Percentiles rank a stretch among this genome's conserved stretches.
Conservation (phyloP, 2,888 invertebrate species). For the Platycheirus rosarum region DNA sequence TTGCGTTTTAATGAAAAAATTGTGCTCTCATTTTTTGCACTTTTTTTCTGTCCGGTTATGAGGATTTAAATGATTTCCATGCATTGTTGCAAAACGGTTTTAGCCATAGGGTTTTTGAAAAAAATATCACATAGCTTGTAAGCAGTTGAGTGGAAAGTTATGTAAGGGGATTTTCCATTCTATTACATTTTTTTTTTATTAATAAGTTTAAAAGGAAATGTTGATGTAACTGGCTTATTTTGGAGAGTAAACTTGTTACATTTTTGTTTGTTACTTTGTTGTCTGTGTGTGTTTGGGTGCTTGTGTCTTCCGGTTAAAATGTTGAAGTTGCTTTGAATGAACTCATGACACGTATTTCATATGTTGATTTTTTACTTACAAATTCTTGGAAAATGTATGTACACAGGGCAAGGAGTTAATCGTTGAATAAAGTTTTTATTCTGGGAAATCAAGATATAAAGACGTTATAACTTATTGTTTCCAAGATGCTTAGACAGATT, state of each 20-base stretch:
- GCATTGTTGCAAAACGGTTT: conserved; percentile 41
- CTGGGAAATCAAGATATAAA: too few species aligned
- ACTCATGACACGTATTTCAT: conserved; percentile 21
- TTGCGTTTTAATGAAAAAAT: conserved; percentile 22
- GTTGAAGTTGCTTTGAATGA: conserved; percentile 3
- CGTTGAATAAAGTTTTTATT: too few species aligned
- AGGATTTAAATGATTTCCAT: conserved; percentile 30
- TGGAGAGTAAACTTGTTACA: conserved; percentile 6
- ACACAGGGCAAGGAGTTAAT: too few species aligned
- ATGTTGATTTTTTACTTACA: neutral
- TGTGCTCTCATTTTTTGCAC: conserved; percentile 2
- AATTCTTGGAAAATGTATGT: too few species aligned
- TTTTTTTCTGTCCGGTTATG: conserved; percentile 12
- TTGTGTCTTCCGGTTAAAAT: conserved; percentile 11
- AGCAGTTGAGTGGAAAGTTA: conserved; percentile 30
- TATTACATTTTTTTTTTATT: neutral
- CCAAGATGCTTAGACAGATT: too few species aligned
- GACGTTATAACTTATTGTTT: too few species aligned
- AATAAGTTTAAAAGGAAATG: conserved; percentile 2
- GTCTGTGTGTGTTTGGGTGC: neutral
- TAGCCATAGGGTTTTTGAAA: conserved; percentile 24
- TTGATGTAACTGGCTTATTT: conserved; percentile 7
- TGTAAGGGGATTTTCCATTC: conserved; percentile 9
- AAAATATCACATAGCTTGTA: conserved; percentile 20
- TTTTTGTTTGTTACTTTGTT: conserved; percentile 10